These are phyloP conservation scores for Daphoenositta chrysoptera DNA, from an alignment of 2,113 vertebrate species.

Conservation along the genomic window DNA sequence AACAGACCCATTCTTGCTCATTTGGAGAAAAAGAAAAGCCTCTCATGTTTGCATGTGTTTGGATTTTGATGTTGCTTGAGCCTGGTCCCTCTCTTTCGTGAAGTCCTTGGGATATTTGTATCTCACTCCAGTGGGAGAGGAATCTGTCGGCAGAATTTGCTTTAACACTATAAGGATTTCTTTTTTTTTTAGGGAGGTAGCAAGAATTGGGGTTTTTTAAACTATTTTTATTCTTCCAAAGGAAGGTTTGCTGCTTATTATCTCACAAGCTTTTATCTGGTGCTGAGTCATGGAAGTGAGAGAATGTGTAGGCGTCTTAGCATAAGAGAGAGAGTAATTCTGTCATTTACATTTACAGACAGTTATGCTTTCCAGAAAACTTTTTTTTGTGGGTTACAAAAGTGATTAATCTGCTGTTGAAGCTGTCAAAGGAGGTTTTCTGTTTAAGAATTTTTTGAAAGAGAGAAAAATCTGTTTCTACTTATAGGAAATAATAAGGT, in stretches of 20 bases:
- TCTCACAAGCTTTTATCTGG: conserved; percentile 62
- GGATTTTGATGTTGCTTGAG: neutral
- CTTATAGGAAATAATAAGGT: conserved; percentile 59
- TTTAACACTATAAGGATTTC: neutral
- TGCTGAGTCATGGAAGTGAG: conserved; percentile 79
- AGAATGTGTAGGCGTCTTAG: conserved; percentile 74
- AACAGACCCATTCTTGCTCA: conserved; percentile 27
- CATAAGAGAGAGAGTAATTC: conserved; percentile 71
- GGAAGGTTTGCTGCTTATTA: conserved; percentile 66
- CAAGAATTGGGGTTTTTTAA: neutral
- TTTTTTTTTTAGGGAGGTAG: neutral
- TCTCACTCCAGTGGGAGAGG: neutral
- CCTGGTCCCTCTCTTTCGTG: neutral
- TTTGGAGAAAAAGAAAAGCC: conserved; percentile 25
- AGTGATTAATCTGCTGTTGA: conserved; percentile 74
- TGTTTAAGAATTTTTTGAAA: conserved; percentile 58
- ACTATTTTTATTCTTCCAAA: conserved; percentile 33
- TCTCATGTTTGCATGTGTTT: conserved; percentile 13
- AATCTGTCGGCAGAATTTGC: neutral
- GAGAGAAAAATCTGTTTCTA: conserved; percentile 56
- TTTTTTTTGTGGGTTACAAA: conserved; percentile 68
- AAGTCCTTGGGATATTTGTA: neutral
- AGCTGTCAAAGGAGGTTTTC: conserved; percentile 70
- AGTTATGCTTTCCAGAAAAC: conserved; percentile 82
- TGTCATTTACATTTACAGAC: conserved; percentile 73